Evolutionary conservation across 2,888 invertebrate genomes (phyloP).

Genomic region (Unio delphinus): DNA sequence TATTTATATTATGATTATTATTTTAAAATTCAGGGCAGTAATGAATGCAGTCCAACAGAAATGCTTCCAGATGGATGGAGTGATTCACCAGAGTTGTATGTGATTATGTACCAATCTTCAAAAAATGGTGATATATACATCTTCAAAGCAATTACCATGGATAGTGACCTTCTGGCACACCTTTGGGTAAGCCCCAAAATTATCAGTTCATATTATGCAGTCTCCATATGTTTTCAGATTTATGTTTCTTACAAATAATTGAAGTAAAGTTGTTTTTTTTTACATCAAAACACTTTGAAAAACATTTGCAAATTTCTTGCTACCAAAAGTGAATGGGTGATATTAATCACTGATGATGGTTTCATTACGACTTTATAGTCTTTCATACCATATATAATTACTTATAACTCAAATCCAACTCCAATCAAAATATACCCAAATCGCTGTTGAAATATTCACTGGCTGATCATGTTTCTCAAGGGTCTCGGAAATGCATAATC

Average conservation of each 20-base stretch:
- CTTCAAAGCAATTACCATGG: slow-evolving; percentile 51
- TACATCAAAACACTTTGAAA: too few species aligned
- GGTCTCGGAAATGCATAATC: too few species aligned
- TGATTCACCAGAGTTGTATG: slow-evolving; percentile 77
- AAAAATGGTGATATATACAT: slow-evolving; percentile 24
- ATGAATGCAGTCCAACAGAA: slow-evolving; percentile 72
- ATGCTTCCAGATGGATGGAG: slow-evolving; percentile 85
- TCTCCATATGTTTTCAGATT: too few species aligned
- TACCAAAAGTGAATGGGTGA: background rate
- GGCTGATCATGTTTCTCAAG: too few species aligned
- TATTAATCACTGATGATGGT: background rate
- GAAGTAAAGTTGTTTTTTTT: too few species aligned
- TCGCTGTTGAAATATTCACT: too few species aligned
- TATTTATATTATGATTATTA: background rate
- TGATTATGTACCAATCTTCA: slow-evolving; percentile 79
- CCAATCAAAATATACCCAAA: too few species aligned
- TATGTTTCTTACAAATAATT: too few species aligned
- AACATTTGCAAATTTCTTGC: too few species aligned
- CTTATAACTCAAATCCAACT: too few species aligned
- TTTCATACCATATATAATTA: too few species aligned
- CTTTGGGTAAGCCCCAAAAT: slow-evolving; percentile 41
- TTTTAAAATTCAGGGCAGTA: slow-evolving; percentile 2
- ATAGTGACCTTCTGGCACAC: slow-evolving; percentile 45
- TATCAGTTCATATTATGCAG: slow-evolving; percentile 1
- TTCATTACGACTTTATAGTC: too few species aligned